These are phyloP conservation scores for Caenorhabditis virilis DNA, from an alignment of 2,888 invertebrate genomes.

Conservation along the genomic window DNA sequence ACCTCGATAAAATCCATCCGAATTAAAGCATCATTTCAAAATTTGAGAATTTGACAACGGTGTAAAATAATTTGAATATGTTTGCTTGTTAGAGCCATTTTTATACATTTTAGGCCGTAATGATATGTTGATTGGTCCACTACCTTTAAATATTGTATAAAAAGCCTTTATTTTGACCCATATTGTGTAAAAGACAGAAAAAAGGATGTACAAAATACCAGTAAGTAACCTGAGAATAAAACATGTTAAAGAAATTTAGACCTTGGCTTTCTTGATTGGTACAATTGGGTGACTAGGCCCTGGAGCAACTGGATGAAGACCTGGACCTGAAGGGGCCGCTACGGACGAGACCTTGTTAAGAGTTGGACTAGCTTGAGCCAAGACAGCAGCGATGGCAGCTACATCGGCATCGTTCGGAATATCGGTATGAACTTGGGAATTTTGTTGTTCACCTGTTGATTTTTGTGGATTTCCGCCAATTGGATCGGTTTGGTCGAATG, in stretches of 20 bases:
- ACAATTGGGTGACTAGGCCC: conserved; percentile 15
- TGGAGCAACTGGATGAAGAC: conserved; percentile 33
- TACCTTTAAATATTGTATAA: too few species aligned
- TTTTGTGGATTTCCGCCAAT: conserved; percentile 27
- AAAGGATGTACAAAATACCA: too few species aligned
- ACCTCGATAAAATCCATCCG: too few species aligned
- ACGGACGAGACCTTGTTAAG: conserved; percentile 12
- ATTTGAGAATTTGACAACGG: too few species aligned
- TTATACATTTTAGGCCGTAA: too few species aligned
- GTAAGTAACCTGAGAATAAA: too few species aligned
- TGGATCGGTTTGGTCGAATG: conserved; percentile 59
- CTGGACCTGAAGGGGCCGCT: conserved; percentile 4
- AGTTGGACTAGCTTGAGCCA: conserved; percentile 41
- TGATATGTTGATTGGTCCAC: too few species aligned
- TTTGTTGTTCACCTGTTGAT: neutral
- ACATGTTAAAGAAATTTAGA: neutral
- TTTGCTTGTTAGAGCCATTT: too few species aligned
- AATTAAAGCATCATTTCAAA: too few species aligned
- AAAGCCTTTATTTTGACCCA: too few species aligned
- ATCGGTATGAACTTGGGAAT: conserved; percentile 21
- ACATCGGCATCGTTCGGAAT: conserved; percentile 39
- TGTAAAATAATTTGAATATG: too few species aligned
- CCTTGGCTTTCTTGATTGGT: conserved; percentile 28
- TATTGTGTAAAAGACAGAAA: too few species aligned
- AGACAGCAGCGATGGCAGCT: conserved; percentile 41